Evolutionary conservation across 2,113 vertebrate genomes (phyloP).

Genomic region (Panthera uncia): DNA sequence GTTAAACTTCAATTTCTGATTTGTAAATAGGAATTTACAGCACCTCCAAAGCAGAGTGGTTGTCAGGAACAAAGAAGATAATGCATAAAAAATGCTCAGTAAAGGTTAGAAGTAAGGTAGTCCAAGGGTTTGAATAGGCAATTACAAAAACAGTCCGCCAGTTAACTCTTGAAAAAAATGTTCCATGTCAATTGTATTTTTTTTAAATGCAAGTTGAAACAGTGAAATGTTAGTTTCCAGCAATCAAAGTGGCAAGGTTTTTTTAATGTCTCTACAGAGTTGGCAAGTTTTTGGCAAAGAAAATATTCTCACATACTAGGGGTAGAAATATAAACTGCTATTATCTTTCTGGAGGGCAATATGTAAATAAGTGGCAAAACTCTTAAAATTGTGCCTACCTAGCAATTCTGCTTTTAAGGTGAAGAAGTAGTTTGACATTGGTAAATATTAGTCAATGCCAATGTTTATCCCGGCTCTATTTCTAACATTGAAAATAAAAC

Average conservation of each 20-base stretch:
- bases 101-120: background rate
- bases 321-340: background rate
- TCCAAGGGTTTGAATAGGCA: background rate
- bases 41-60: background rate
- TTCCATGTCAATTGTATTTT: background rate
- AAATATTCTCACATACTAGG: background rate
- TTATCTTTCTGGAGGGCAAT: background rate
- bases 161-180: background rate
- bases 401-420: background rate
- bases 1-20: background rate
- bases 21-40: background rate
- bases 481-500: background rate
- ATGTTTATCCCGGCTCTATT: background rate
- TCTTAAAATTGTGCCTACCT: background rate
- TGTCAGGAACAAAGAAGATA: background rate
- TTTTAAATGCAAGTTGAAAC: background rate
- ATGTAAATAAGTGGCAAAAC: background rate
- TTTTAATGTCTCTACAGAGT: background rate
- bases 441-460: background rate
- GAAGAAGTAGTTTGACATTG: background rate
- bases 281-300: background rate
- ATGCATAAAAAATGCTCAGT: background rate
- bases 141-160: background rate
- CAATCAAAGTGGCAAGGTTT: background rate
- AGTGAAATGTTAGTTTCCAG: background rate